Base-by-base conservation (phyloP, 1,140 invertebrate genomes). In the Microvelia longipes region DNA sequence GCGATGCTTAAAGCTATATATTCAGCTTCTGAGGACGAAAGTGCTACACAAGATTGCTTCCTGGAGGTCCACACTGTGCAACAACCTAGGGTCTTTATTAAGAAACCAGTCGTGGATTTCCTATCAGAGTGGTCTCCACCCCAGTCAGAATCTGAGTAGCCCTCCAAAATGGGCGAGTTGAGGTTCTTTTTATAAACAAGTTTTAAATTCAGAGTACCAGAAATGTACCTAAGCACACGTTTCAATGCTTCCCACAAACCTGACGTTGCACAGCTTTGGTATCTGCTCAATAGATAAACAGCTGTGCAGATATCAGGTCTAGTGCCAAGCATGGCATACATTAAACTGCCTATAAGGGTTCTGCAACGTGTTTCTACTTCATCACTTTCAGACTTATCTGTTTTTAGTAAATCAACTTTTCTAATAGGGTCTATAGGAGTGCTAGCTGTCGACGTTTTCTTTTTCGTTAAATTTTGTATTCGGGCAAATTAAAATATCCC, bases 1-100 rank as follows among this genome's bases (percentile, higher is more conserved):
- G 35, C 19, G 5, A 50, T 19, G 19, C 35, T 50, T 67, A 67
- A 29, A 67, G 66, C 66, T 26, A 67, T 29, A 67, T 67, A 67
- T 29, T 67, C 66, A 25, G 24, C 15, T 28, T 67, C 66, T 15
- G 66, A 2, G 24, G 24, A 27, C n/a, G 66, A 67, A 5, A 25
- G 19, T 27, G 25, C 11, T 11, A 67, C 66, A 15, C 15, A 2
- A 11, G 15, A 5, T 29, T 67, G 66, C n/a, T 67, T 67, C n/a
- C 28, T 67, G 15, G 66, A 67, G 19, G 5, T 11, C 66, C 66
- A 67, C 25, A 50, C 35, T 11, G 19, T 19, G 35, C 35, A 50
- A 50, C 35, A 50, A 19, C 35, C 35, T 11, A 50, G 19, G 5
- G 19, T 50, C 5, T 50, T 50, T 50, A 50, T 50, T 11, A 50